Base-by-base conservation (phyloP, 2,113 vertebrate species). In the Phycodurus eques region DNA sequence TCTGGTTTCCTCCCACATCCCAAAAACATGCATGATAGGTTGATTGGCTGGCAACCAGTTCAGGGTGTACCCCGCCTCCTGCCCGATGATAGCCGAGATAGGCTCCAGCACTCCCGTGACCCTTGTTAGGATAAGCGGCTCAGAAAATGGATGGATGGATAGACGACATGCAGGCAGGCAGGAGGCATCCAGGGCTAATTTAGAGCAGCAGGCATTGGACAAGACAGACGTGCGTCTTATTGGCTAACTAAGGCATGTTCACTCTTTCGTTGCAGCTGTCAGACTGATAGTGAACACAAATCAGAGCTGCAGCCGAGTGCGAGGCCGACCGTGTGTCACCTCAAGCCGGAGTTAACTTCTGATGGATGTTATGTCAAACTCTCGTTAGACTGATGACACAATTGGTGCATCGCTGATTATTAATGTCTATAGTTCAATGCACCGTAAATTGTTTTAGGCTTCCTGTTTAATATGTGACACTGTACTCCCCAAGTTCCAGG, bases 161-260 rank as follows among this genome's bases (percentile, higher is more conserved):
- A 27, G 27, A 27, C 27, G 27, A 27, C 17, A 6, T 19, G 56
- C 12, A 62, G 3, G 47, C 19, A 62, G 71, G 73, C 54, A 44
- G 47, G 39, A 63, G 73, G 73, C 33, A 27, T 54, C 62, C 15
- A 69, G 68, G 71, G 46, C 59, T 79, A 79, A 81, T 82, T 72
- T 51, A 68, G 56, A 70, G 53, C 72, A 82, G 73, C 78, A 70
- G 33, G 75, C 63, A 15, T 78, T 80, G 8, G 71, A 17, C 64
- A 67, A 75, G 70, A 57, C 63, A 62, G 79, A 77, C 68, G 22
- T 72, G 72, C 20, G 13, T 79, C 79, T 80, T 66, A 73, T 67
- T 73, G 70, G 79, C 65, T 78, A 83, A 86, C 68, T 70, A 81
- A 75, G 2, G 33, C 63, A 54, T 71, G 67, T 65, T 81, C 74